Conservation (phyloP, 2,113 vertebrate species). For the Stegastes partitus region DNA sequence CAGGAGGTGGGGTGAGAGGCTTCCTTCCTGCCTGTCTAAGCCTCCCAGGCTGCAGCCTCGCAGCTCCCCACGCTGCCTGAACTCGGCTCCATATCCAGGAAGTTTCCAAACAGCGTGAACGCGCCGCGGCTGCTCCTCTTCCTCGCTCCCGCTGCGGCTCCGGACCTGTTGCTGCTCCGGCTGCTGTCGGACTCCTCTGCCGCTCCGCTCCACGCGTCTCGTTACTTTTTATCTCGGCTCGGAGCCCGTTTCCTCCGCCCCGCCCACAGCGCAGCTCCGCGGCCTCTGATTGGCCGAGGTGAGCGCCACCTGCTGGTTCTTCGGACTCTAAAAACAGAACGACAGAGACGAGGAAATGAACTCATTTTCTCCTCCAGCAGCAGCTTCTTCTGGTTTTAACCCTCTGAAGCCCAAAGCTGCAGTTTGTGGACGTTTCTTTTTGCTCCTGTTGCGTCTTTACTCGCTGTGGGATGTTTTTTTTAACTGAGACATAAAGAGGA, state of each 20-base stretch:
- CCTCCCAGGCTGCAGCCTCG: conserved; percentile 35
- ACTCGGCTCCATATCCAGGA: conserved; percentile 66
- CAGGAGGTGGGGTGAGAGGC: not conserved
- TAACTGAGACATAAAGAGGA: too few relatives aligned
- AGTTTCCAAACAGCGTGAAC: conserved; percentile 54
- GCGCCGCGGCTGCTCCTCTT: too few relatives aligned
- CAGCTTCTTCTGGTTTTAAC: not conserved
- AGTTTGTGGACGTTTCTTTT: too few relatives aligned
- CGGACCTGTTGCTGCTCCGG: too few relatives aligned
- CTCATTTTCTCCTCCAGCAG: conserved; percentile 48
- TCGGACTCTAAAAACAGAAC: conserved; percentile 8
- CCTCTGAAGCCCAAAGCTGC: too few relatives aligned
- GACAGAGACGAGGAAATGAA: conserved; percentile 55
- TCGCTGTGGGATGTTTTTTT: too few relatives aligned
- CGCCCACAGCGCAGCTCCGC: conserved; percentile 37
- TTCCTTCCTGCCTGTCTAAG: conserved; percentile 58
- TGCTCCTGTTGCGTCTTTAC: too few relatives aligned
- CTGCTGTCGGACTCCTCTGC: not conserved
- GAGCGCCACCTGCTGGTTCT: conserved; percentile 74
- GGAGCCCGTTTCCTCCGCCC: conserved; percentile 56
- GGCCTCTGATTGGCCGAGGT: conserved; percentile 72
- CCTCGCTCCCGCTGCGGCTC: conserved; percentile 49
- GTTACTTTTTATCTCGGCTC: conserved; percentile 76
- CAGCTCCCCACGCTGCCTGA: conserved; percentile 23
- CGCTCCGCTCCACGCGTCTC: conserved; percentile 41